phyloP scores from a whole-genome alignment of 2,797 vertebrate species.

The Mus minutoides region DNA sequence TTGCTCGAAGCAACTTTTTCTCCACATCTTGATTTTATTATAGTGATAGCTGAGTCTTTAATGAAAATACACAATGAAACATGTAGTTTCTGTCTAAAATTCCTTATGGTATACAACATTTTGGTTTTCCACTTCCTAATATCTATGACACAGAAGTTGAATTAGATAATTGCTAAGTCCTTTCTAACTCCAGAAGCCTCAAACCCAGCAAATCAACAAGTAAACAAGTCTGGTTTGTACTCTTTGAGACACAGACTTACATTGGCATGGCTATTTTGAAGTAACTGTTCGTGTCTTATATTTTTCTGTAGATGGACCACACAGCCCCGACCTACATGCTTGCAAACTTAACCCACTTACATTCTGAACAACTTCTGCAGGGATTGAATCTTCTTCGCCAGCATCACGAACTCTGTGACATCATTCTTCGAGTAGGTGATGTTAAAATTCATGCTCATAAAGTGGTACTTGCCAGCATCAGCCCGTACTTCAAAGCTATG shows the following conservation, averaged over 20 bases:
- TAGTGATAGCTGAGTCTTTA: slow-evolving; percentile 51
- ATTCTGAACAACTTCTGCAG: slow-evolving; percentile 98
- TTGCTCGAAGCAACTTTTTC: background rate
- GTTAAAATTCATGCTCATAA: slow-evolving; percentile 99
- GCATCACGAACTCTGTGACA: slow-evolving; percentile 97
- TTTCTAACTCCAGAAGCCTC: slow-evolving; percentile 25
- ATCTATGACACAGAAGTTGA: slow-evolving; percentile 5
- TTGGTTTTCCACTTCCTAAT: slow-evolving; percentile 26
- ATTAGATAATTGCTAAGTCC: slow-evolving; percentile 27
- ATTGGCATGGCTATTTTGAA: slow-evolving; percentile 58
- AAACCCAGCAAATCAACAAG: background rate
- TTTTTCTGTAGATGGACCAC: slow-evolving; percentile 95
- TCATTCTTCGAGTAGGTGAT: slow-evolving; percentile 97
- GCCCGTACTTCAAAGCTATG: slow-evolving; percentile 99
- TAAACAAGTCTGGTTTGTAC: slow-evolving; percentile 7
- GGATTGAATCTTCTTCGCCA: slow-evolving; percentile 98
- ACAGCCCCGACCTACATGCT: slow-evolving; percentile 97
- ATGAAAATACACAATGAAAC: slow-evolving; percentile 13
- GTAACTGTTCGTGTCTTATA: slow-evolving; percentile 54
- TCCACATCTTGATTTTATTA: slow-evolving; percentile 7
- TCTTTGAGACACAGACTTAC: slow-evolving; percentile 31
- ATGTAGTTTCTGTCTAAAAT: slow-evolving; percentile 38
- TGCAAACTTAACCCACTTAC: slow-evolving; percentile 97
- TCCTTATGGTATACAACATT: slow-evolving; percentile 7
- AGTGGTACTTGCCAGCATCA: slow-evolving; percentile 98